These are phyloP conservation scores for Leptoteleia sp. DNA, from an alignment of 1,140 invertebrate genomes.

Conservation along the genomic window DNA sequence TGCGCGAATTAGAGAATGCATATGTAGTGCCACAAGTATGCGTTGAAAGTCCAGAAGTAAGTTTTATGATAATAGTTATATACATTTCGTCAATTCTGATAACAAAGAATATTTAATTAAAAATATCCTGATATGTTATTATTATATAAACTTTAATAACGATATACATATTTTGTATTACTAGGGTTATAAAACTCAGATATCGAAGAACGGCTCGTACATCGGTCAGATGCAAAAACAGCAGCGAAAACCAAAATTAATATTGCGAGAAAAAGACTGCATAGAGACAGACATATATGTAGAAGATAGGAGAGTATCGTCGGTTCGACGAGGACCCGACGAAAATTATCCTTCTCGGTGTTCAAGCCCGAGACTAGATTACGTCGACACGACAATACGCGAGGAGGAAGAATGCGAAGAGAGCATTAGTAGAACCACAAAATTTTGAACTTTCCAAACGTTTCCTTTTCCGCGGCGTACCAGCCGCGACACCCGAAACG, in stretches of 20 bases:
- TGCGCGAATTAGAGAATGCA: conserved; percentile 74
- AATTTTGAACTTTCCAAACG: conserved; percentile 66
- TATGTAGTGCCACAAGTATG: conserved; percentile 72
- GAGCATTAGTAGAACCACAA: conserved; percentile 69
- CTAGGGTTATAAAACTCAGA: conserved; percentile 63
- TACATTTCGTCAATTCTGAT: no score
- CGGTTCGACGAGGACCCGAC: conserved; percentile 63
- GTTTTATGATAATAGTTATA: no score
- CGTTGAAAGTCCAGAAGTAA: conserved; percentile 73
- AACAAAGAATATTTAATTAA: no score
- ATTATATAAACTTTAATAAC: background rate
- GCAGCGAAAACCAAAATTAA: conserved; percentile 55
- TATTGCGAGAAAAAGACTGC: conserved; percentile 66
- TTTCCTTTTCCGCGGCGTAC: background rate
- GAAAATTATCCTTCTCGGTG: conserved; percentile 73
- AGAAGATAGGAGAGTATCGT: conserved; percentile 62
- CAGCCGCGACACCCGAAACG: no score
- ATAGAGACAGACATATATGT: conserved; percentile 74
- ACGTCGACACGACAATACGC: conserved; percentile 71
- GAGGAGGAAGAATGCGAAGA: conserved; percentile 74
- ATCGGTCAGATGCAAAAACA: conserved; percentile 61
- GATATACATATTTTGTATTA: conserved; percentile 7
- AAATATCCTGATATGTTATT: no score
- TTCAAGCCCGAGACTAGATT: conserved; percentile 70
- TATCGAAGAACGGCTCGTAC: conserved; percentile 45